Evolutionary conservation across 2,888 invertebrate genomes (phyloP).

Genomic region (Drosophila monieri): DNA sequence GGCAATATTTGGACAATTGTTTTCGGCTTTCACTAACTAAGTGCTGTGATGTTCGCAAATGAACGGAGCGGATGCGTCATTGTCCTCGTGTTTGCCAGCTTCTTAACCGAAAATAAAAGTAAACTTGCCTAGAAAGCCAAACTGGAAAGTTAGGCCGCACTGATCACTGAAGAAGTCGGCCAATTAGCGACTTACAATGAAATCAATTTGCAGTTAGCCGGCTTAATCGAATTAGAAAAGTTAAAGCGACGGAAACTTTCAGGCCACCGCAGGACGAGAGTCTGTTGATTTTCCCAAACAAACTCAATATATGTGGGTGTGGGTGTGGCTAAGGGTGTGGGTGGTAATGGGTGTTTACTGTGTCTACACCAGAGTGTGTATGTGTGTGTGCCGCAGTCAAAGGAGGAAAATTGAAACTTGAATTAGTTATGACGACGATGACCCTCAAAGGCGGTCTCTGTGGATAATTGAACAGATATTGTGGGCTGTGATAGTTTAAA

Average conservation of each 20-base stretch:
- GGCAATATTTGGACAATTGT: constrained; percentile 65
- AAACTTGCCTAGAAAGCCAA: constrained; percentile 20
- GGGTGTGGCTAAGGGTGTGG: no score
- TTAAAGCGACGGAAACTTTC: constrained; percentile 68
- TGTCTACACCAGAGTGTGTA: not conserved
- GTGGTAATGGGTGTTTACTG: not conserved
- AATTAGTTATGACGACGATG: constrained; percentile 20
- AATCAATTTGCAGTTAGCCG: constrained; percentile 72
- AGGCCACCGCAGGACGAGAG: constrained; percentile 26
- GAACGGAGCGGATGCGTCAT: constrained; percentile 3
- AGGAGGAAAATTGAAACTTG: not conserved
- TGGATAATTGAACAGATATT: constrained; percentile 34
- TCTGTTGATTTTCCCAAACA: constrained; percentile 29
- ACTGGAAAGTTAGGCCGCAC: constrained; percentile 38
- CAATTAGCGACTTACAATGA: constrained; percentile 72
- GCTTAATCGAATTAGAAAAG: constrained; percentile 73
- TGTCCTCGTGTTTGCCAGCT: not conserved
- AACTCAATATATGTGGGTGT: not conserved
- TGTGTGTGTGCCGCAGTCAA: not conserved
- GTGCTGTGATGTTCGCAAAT: not conserved
- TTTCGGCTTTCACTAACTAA: not conserved
- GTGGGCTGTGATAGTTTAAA: constrained; percentile 4
- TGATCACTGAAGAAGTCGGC: constrained; percentile 37
- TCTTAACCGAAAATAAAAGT: not conserved
- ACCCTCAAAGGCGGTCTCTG: not conserved